Percentiles rank a stretch among this genome's conserved stretches.
These are phyloP conservation scores for Cyclopterus lumpus DNA, from an alignment of 2,797 vertebrate species.

Conservation along the genomic window DNA sequence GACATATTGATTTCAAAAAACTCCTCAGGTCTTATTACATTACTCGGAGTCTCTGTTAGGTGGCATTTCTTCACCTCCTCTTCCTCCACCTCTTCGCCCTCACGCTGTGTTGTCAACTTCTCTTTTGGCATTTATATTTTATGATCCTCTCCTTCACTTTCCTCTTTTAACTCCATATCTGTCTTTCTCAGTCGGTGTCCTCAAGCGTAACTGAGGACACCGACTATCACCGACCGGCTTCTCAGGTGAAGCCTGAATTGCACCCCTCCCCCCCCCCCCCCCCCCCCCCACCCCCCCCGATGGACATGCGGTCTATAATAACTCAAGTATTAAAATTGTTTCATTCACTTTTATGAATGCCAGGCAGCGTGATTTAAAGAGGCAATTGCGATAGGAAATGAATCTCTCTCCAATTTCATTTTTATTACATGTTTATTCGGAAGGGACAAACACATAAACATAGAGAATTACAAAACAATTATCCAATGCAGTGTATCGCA, in stretches of 20 bases:
- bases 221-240: background rate
- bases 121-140: slow-evolving; percentile 19
- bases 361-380: background rate
- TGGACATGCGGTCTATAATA: background rate
- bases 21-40: slow-evolving; percentile 9
- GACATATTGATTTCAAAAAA: slow-evolving; percentile 23
- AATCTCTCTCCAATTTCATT: background rate
- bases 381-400: background rate
- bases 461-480: background rate
- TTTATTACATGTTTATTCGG: background rate
- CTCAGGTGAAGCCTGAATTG: background rate
- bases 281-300: background rate
- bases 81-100: slow-evolving; percentile 7
- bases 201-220: background rate
- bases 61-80: slow-evolving; percentile 15
- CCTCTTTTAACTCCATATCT: slow-evolving; percentile 9
- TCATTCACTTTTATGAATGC: background rate
- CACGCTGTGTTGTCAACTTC: background rate
- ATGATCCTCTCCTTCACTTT: background rate
- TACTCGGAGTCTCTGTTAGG: background rate
- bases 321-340: background rate
- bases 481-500: too few species aligned
- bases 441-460: background rate
- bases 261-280: too few species aligned
- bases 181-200: slow-evolving; percentile 4